These are phyloP conservation scores for Danio kyathit DNA, from an alignment of 2,797 vertebrate species.

Conservation along the genomic window DNA sequence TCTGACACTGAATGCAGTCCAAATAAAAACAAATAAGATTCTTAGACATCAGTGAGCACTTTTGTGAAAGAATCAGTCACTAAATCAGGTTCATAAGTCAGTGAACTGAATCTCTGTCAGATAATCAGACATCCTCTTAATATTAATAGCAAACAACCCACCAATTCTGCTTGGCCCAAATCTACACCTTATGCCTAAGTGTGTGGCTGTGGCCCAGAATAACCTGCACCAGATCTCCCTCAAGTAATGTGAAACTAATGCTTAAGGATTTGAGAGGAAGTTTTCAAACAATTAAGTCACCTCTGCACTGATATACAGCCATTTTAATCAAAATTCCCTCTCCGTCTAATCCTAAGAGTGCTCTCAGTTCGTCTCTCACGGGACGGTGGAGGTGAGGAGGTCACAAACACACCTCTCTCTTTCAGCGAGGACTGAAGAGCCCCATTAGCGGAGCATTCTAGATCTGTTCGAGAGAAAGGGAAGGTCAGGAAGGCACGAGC, in stretches of 20 bases:
- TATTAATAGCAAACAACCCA: not conserved
- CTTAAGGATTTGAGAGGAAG: constrained; percentile 46
- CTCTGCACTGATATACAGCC: constrained; percentile 32
- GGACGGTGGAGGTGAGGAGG: constrained; percentile 56
- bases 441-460: constrained; percentile 72
- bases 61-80: not conserved
- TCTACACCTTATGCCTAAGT: not conserved
- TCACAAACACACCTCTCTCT: constrained; percentile 66
- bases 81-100: not conserved
- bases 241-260: not conserved
- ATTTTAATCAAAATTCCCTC: constrained; percentile 44
- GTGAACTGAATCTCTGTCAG: not conserved
- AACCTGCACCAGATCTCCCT: not conserved
- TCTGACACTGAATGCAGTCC: no score
- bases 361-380: constrained; percentile 49
- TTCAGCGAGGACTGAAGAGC: constrained; percentile 69
- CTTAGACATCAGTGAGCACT: not conserved
- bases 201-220: not conserved
- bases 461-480: constrained; percentile 54
- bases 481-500: constrained; percentile 64
- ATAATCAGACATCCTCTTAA: not conserved
- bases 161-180: not conserved
- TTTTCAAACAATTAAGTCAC: constrained; percentile 36
- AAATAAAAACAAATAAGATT: not conserved
- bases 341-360: constrained; percentile 38